These are phyloP conservation scores for Labeo rohita DNA, from an alignment of 2,113 vertebrate species.

Conservation along the genomic window DNA sequence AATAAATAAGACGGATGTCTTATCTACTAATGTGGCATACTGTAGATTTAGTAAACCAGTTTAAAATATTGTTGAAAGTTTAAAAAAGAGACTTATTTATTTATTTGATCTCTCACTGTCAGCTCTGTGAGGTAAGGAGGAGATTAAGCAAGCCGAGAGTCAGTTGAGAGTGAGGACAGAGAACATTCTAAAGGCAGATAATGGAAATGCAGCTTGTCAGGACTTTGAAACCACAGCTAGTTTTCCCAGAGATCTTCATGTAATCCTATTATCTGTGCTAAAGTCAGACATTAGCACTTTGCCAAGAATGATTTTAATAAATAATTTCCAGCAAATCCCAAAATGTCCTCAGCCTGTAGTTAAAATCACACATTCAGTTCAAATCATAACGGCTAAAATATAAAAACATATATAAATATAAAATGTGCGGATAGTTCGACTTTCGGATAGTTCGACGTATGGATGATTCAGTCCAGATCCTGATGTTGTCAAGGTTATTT, in stretches of 20 bases:
- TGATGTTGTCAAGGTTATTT: not conserved
- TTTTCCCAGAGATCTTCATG: slow-evolving; percentile 3
- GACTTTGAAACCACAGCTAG: slow-evolving; percentile 28
- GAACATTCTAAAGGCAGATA: slow-evolving; percentile 3
- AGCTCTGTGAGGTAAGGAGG: slow-evolving; percentile 13
- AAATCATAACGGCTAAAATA: not conserved
- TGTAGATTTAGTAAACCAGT: not conserved
- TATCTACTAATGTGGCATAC: not conserved
- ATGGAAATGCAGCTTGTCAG: not conserved
- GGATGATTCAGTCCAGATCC: not conserved
- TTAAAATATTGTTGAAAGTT: not conserved
- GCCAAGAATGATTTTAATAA: not conserved
- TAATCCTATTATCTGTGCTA: slow-evolving; percentile 32
- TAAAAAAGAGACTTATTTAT: not conserved
- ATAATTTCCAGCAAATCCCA: slow-evolving; percentile 5
- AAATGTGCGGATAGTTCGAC: not conserved
- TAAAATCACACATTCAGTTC: not conserved
- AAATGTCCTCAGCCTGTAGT: not conserved
- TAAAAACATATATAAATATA: not conserved
- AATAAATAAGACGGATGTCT: no score
- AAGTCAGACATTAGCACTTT: slow-evolving; percentile 24
- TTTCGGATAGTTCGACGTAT: no score
- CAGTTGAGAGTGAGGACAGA: slow-evolving; percentile 12
- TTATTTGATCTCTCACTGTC: not conserved
- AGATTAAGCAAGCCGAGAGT: not conserved